Conservation (phyloP, 2,888 invertebrate genomes). For the Luperina testacea region DNA sequence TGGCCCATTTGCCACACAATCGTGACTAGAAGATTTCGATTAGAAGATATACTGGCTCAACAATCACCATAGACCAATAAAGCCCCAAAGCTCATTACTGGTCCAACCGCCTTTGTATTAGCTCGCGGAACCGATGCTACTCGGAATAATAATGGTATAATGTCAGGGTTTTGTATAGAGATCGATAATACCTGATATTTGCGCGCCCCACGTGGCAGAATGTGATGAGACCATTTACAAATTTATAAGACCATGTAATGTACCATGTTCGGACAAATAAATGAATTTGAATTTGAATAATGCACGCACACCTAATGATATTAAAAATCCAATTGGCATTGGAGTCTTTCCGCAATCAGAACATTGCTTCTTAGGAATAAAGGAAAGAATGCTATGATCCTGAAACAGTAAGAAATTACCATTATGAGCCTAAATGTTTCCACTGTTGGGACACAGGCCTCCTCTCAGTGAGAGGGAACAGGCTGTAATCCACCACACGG, state of each 20-base stretch:
- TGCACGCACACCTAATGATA: neutral
- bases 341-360: no score
- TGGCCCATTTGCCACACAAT: neutral
- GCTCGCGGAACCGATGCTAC: neutral
- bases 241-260: no score
- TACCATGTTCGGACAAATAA: no score
- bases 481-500: neutral
- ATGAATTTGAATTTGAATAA: no score
- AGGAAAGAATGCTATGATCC: neutral
- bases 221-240: no score
- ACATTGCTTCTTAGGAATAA: no score
- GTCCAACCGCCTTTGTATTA: neutral
- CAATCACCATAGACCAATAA: neutral
- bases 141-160: neutral
- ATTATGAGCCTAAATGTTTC: neutral
- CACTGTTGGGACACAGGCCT: neutral
- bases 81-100: neutral
- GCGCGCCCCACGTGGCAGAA: no score
- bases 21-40: neutral
- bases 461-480: neutral
- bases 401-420: neutral
- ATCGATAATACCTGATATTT: no score
- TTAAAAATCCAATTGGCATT: neutral
- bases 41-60: neutral
- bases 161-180: neutral